These are phyloP conservation scores for Pelagia noctiluca DNA, from an alignment of 30 jellyfish, hydroid and myxozoan genomes.

Conservation along the genomic window DNA sequence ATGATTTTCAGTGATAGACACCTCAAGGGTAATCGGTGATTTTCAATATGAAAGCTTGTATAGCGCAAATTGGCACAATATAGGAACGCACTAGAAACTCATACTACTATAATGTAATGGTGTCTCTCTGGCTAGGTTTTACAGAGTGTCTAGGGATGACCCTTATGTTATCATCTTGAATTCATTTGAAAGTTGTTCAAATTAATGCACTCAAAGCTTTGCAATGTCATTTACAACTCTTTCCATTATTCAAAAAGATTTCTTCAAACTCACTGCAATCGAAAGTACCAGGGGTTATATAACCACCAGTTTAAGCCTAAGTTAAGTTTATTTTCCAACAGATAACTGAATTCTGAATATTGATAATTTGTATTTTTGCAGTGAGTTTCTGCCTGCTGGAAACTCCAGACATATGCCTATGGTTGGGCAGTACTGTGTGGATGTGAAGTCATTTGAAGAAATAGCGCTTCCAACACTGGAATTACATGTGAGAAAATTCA, in stretches of 20 bases:
- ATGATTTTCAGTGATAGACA: not conserved
- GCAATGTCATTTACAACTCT: not conserved
- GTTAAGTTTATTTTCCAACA: not conserved
- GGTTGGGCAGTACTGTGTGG: slow-evolving; percentile 89
- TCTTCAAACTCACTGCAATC: not conserved
- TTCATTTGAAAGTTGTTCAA: not conserved
- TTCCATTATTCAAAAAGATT: not conserved
- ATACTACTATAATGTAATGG: too few species aligned
- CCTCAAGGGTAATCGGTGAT: not conserved
- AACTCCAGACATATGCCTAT: slow-evolving; percentile 39
- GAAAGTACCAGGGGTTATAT: not conserved
- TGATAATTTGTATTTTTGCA: not conserved
- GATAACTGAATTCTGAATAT: not conserved
- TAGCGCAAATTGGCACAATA: not conserved
- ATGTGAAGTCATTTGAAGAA: slow-evolving; percentile 69
- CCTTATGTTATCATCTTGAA: too few species aligned
- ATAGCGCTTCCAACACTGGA: slow-evolving; percentile 59
- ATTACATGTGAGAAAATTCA: slow-evolving; percentile 33
- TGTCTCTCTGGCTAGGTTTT: too few species aligned
- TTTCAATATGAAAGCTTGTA: not conserved
- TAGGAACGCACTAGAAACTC: too few species aligned
- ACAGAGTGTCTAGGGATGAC: too few species aligned
- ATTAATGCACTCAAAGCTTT: not conserved
- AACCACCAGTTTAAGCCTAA: too few species aligned
- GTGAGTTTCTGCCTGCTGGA: slow-evolving; percentile 12